These are phyloP conservation scores for Centropristis striata DNA, from an alignment of 2,113 vertebrate species.

Conservation along the genomic window DNA sequence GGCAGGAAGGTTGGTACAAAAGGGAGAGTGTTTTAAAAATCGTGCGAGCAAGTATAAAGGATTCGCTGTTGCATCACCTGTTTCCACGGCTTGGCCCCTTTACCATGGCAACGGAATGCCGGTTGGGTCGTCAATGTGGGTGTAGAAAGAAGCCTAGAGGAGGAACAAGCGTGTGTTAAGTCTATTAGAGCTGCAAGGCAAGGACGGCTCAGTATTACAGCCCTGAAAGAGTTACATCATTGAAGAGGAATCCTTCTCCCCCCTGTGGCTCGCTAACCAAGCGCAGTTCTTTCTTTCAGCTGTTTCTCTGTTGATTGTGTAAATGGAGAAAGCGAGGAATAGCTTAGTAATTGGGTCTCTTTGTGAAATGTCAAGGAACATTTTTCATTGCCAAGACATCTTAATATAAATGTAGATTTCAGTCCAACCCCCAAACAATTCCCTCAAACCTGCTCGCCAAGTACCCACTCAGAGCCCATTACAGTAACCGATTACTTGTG, in stretches of 20 bases:
- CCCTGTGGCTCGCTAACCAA: conserved; percentile 63
- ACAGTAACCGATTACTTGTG: conserved; percentile 35
- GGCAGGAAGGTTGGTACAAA: conserved; percentile 42
- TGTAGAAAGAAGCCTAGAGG: conserved; percentile 70
- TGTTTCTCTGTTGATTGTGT: conserved; percentile 71
- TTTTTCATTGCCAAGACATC: conserved; percentile 47
- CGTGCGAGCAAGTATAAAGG: conserved; percentile 60
- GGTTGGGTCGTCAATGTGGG: conserved; percentile 71
- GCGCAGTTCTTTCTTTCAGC: conserved; percentile 69
- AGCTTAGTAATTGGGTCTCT: conserved; percentile 55
- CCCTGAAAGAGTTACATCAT: conserved; percentile 79
- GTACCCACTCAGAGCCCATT: conserved; percentile 20
- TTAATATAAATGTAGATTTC: conserved; percentile 49
- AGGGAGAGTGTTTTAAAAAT: conserved; percentile 53
- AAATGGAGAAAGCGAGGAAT: conserved; percentile 61
- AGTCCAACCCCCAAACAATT: conserved; percentile 21
- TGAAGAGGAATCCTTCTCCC: conserved; percentile 71
- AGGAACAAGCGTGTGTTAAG: conserved; percentile 74
- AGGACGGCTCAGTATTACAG: conserved; percentile 60
- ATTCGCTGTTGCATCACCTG: conserved; percentile 78
- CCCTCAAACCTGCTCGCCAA: conserved; percentile 40
- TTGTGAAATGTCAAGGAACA: conserved; percentile 61
- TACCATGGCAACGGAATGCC: conserved; percentile 80
- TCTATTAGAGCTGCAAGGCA: conserved; percentile 69
- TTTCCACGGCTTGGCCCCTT: conserved; percentile 70